Evolutionary conservation across 2,888 invertebrate species (phyloP).

Genomic region (Harpalus rufipes): DNA sequence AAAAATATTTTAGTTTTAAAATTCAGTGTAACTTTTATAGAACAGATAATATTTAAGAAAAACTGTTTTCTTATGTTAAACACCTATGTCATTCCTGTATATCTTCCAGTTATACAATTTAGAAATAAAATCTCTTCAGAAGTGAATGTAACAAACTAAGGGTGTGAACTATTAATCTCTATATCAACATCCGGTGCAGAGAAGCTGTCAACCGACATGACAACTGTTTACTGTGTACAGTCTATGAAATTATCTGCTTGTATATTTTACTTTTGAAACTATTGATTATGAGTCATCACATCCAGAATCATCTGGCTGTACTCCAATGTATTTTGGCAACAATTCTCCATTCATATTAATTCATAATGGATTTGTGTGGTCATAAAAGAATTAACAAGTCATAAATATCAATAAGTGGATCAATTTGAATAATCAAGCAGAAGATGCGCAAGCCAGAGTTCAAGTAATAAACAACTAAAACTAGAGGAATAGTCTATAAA

Average conservation of each 20-base stretch:
- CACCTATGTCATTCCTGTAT: too few species aligned
- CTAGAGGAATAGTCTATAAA: background rate
- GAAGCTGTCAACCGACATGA: background rate
- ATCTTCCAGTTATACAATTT: background rate
- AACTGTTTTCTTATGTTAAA: too few species aligned
- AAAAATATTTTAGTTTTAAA: too few species aligned
- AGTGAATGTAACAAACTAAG: background rate
- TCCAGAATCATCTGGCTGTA: background rate
- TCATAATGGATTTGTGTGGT: background rate
- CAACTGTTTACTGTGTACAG: slow-evolving; percentile 13
- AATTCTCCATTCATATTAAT: background rate
- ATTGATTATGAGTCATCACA: background rate
- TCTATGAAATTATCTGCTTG: background rate
- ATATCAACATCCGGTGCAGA: slow-evolving; percentile 40
- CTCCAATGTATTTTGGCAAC: background rate
- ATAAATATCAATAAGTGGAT: slow-evolving; percentile 17
- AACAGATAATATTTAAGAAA: too few species aligned
- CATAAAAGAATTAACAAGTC: slow-evolving; percentile 13
- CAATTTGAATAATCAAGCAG: background rate
- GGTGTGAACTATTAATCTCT: slow-evolving; percentile 46
- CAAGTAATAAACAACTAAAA: background rate
- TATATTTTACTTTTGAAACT: background rate
- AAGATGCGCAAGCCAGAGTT: slow-evolving; percentile 4
- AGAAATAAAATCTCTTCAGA: background rate
- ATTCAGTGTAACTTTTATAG: too few species aligned